Base-by-base conservation (phyloP, 2,888 invertebrate genomes). In the Eupithecia vulgata region DNA sequence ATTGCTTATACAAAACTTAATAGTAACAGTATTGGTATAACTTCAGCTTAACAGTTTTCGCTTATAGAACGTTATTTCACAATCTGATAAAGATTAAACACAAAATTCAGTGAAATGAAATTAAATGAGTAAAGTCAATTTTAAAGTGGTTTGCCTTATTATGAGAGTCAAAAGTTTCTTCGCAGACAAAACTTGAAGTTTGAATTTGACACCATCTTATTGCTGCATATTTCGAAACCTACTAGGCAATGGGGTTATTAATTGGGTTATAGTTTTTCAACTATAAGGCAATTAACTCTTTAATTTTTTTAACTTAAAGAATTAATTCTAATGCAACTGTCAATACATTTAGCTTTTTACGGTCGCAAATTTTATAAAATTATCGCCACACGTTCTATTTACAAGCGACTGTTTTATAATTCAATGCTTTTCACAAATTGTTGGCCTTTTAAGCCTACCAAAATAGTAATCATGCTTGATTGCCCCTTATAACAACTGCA, bases 391-490 rank as follows among this genome's bases (percentile, higher is more conserved):
- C 7, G n/a, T n/a, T n/a, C 64, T 57, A 21, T 67, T 7, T 21
- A n/a, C 12, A 40, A 13, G 7, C 30, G 15, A 40, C 37, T 57
- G 57, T 69, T 62, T 67, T 64, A 70, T 65, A 52, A 45, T 71
- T 35, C 25, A 70, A 52, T 10, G 25, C 57, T 61, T 10, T 61
- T 8, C 52, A 21, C 35, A 30, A 57, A 74, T 68, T n/a, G n/a
- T n/a, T n/a, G n/a, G n/a, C n/a, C 15, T 68, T 61, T n/a, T 42
- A 64, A 64, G 45, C 15, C 21, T 48, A 45, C 6, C 68, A 37
- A 66, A 74, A 68, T 66, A 68, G 66, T 52, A 52, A 67, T n/a
- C 67, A 72, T 67, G 67, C n/a, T 48, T 68, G 48, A 70, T 67
- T 67, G 52, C 57, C 67, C 35, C 64, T 40, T 67, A 75, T 70